These are phyloP conservation scores for Psittacus erithacus DNA, from an alignment of 2,113 vertebrate species.

Conservation along the genomic window DNA sequence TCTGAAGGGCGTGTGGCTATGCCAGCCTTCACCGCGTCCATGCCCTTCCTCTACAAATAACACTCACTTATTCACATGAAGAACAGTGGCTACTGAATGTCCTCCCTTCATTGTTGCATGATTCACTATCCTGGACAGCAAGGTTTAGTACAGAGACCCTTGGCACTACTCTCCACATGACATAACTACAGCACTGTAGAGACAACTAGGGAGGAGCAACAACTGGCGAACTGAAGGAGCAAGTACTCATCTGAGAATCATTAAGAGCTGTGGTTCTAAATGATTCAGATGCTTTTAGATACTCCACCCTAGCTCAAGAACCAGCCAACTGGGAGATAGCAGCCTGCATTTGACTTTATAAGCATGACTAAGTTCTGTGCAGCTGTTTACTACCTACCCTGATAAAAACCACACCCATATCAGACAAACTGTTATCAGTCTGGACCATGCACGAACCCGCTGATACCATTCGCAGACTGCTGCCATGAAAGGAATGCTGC, in stretches of 20 bases:
- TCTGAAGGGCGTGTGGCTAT: neutral
- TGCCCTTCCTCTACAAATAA: neutral
- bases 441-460: neutral
- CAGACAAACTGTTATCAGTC: neutral
- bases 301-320: neutral
- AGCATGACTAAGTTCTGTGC: conserved; percentile 34
- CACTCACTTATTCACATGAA: neutral
- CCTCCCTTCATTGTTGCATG: neutral
- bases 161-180: neutral
- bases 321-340: neutral
- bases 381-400: neutral
- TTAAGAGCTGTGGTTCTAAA: conserved; percentile 10
- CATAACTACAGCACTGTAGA: neutral
- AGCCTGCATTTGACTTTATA: conserved; percentile 13
- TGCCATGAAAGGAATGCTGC: neutral
- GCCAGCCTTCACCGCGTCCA: neutral
- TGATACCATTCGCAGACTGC: neutral
- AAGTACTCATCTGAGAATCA: neutral
- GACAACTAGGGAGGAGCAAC: neutral
- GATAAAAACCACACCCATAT: conserved; percentile 44
- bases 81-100: neutral
- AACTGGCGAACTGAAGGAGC: neutral
- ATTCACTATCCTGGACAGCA: neutral
- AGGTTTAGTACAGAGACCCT: neutral
- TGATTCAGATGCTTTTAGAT: conserved; percentile 39